Percentiles rank a stretch among this genome's conserved stretches.
Conservation (phyloP, 2,888 invertebrate genomes). For the Mesochorus sp. region DNA sequence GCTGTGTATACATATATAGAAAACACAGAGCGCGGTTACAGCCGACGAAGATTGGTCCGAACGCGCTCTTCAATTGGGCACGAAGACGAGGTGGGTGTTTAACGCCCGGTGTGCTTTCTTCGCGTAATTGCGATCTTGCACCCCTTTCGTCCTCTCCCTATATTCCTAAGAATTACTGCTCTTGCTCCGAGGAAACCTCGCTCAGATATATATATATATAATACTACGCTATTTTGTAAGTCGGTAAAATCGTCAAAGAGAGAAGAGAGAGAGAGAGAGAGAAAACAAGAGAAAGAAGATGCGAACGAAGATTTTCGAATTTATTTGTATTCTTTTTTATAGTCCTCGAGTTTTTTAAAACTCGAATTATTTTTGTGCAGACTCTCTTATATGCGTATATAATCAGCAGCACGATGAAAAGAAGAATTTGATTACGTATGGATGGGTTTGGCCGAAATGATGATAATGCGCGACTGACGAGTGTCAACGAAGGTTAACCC, state of each 20-base stretch:
- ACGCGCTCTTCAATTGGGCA: conserved; percentile 67
- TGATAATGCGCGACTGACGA: conserved; percentile 41
- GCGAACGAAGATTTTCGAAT: too few relatives aligned
- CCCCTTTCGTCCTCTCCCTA: too few relatives aligned
- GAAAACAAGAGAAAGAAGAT: too few relatives aligned
- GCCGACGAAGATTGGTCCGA: conserved; percentile 56
- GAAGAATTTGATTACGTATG: neutral
- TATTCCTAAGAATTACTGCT: conserved; percentile 60
- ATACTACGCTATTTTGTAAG: neutral
- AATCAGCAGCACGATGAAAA: too few relatives aligned
- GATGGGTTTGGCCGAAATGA: neutral
- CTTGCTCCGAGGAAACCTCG: neutral
- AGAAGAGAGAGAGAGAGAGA: neutral
- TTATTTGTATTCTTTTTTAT: too few relatives aligned
- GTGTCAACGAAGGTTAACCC: conserved; percentile 45
- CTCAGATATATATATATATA: neutral
- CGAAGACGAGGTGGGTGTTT: conserved; percentile 62
- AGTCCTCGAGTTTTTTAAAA: neutral
- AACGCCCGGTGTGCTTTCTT: conserved; percentile 50
- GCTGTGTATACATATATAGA: conserved; percentile 4
- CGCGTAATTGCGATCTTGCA: conserved; percentile 73
- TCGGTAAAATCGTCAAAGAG: neutral
- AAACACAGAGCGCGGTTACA: conserved; percentile 13
- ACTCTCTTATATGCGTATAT: neutral
- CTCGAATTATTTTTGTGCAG: neutral